Base-by-base conservation (phyloP, 35 echinoderm and acorn worm species). In the Acanthaster planci region DNA sequence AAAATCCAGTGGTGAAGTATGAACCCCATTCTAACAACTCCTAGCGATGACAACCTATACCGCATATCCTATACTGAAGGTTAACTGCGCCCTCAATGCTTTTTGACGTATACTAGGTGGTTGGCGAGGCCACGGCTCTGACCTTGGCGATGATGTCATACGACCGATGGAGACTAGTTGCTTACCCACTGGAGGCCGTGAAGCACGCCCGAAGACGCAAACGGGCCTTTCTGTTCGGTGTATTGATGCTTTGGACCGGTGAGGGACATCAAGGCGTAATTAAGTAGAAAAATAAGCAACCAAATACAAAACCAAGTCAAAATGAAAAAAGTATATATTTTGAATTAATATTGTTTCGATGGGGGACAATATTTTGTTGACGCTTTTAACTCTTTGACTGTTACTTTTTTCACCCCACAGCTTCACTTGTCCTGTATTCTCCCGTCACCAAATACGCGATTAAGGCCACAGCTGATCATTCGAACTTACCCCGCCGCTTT, bases 111-210 rank as follows among this genome's bases (percentile, higher is more conserved):
- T 72, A 0, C 22, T 29, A 72, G 64, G 64, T 72, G 0, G 23
- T 72, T 31, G 30, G 7, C 30, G 64, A 72, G 64, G 64, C 30
- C 19, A 72, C 64, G 30, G 23, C 21, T 72, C 34, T 72, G 18
- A 72, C 64, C 3, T 72, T 72, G 64, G 64, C 29, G 23, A 7
- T 72, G 64, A 72, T 72, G 64, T 72, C 64, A 36, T 72, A 72
- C 34, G 64, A 72, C 64, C 26, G 64, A 72, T 72, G 34, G 23
- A 72, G 29, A 72, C 14, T 72, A 26, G 64, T 72, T 72, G 64
- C 64, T 3, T 34, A 72, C 30, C 64, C 64, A 29, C 26, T 72
- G 64, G 64, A 72, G 26, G 34, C 26, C 64, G 0, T 72, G 14
- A 72, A 34, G 10, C 64, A 72, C 34, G 30, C 64, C 64, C 14